Percentiles rank a stretch among this genome's conserved stretches.
Conservation (phyloP, 2,888 invertebrate species). For the Podotricha telesiphe region DNA sequence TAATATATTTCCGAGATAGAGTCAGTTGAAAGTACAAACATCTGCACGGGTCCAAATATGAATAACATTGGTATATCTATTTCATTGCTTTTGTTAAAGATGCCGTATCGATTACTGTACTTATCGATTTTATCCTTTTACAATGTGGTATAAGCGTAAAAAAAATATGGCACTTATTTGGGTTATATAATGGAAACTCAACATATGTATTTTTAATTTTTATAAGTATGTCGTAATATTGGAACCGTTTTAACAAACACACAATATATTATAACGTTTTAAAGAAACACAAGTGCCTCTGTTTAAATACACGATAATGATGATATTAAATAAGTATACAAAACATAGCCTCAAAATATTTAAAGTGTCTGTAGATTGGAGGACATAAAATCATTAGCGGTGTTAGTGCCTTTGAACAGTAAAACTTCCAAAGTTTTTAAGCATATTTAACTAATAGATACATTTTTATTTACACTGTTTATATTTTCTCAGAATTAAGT, state of each 20-base stretch:
- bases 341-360: not conserved
- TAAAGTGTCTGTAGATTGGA: conserved; percentile 5
- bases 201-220: not conserved
- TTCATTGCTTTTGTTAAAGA: not conserved
- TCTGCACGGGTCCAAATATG: conserved; percentile 33
- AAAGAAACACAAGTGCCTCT: conserved; percentile 22
- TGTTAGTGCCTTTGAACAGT: conserved; percentile 22
- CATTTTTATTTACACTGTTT: conserved; percentile 14
- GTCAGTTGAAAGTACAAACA: conserved; percentile 39
- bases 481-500: not conserved
- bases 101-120: not conserved
- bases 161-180: not conserved
- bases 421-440: conserved; percentile 17
- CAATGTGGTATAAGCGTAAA: not conserved
- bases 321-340: conserved; percentile 18
- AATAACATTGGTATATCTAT: conserved; percentile 2
- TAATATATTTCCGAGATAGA: conserved; percentile 32
- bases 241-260: not conserved
- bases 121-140: not conserved
- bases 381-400: not conserved
- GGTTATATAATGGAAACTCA: not conserved
- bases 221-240: conserved; percentile 9
- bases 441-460: conserved; percentile 2
- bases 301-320: conserved; percentile 13
- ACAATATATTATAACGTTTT: not conserved